Evolutionary conservation across 2,888 invertebrate species (phyloP), one percentile per base, ranked within the genome.

Genomic region (Acrobasis repandana): DNA sequence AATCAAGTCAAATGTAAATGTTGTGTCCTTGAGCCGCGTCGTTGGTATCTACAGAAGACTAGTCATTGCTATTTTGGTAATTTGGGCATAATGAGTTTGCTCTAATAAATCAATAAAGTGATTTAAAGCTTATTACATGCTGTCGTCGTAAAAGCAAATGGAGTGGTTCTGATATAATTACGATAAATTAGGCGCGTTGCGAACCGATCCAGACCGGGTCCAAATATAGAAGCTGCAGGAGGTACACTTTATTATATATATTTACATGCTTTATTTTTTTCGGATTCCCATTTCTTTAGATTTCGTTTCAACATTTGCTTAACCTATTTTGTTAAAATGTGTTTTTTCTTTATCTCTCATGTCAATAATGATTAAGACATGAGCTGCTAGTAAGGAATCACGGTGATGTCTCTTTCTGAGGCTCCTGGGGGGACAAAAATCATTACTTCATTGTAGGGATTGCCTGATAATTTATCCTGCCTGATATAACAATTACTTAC

Each of bases 181-280:
- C 51, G 51, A 52, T 52, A 52, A 52, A 52, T 52, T 52, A 52
- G 51, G 16, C n/a, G 34, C 51, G 51, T 34, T 52, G 51, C 33
- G 34, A 52, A 34, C 51, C n/a, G 34, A 34, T 14, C 20, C 16
- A 14, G 51, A 5, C 15, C 15, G 33, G 10, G 1, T 1, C 9
- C 14, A 5, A 43, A 43, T 43, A 43, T 14, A n/a, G 43, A 43
- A n/a, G n/a, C 6, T 6, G n/a, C 43, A 43, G 43, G n/a, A 43
- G 43, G 4, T 28, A 8, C 5, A n/a, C 43, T 43, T 14, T 6
- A 14, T n/a, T 6, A 43, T 10, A 1, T 9, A 36, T 36, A 36
- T 11, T 36, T 9, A 36, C 9, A 1, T n/a, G n/a, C n/a, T n/a
- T n/a, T n/a, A n/a, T n/a, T n/a, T n/a, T n/a, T n/a, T n/a, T n/a